phyloP scores from a whole-genome alignment of 2,888 invertebrate species.

The Lepidocyrtinus sp. region DNA sequence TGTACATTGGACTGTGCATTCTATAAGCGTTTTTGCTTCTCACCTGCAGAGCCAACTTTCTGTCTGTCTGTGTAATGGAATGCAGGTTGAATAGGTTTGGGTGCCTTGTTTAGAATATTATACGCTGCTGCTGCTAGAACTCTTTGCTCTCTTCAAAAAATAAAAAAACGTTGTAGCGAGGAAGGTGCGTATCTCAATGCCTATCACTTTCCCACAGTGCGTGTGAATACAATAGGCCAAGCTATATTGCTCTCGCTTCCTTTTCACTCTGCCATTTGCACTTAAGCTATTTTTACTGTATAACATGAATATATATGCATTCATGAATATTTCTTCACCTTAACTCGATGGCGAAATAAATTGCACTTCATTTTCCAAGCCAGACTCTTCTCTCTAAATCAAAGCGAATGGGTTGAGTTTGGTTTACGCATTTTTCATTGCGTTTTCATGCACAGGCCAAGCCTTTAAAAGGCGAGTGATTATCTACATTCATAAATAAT shows the following conservation, averaged over 20 bases:
- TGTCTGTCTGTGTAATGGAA: neutral
- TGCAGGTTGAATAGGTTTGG: neutral
- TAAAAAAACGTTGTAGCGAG: neutral
- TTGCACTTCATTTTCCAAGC: no score
- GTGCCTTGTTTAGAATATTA: neutral
- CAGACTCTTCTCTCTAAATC: neutral
- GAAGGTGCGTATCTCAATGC: neutral
- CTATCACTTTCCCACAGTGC: constrained; percentile 15
- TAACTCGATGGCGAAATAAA: neutral
- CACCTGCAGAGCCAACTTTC: neutral
- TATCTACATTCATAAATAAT: neutral
- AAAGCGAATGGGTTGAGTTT: neutral
- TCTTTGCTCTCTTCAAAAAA: neutral
- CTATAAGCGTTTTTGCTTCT: neutral
- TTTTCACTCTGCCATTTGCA: neutral
- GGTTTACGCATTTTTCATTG: neutral
- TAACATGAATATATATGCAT: no score
- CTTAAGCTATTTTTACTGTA: constrained; percentile 5
- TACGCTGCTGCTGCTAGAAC: no score
- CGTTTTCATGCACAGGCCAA: constrained; percentile 2
- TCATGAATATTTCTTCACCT: neutral
- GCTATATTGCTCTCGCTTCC: constrained; percentile 1
- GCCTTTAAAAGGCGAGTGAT: neutral
- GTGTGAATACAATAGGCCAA: neutral
- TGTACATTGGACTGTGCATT: neutral